Percentiles rank a stretch among this genome's conserved stretches.
Conservation (phyloP, 2,888 invertebrate genomes). For the Agrotis puta region DNA sequence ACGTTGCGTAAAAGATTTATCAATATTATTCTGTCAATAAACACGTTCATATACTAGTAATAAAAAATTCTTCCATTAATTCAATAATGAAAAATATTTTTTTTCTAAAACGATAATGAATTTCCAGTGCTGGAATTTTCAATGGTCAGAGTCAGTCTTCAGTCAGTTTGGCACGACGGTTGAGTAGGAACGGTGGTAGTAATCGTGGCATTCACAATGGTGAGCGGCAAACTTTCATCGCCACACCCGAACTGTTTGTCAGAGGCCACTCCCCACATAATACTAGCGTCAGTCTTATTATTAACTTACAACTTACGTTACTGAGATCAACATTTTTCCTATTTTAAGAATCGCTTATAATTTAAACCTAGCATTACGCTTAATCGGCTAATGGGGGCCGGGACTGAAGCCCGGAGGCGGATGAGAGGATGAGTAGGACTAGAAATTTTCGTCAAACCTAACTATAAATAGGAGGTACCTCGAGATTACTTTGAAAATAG, state of each 20-base stretch:
- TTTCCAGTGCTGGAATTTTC: constrained; percentile 49
- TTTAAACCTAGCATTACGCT: constrained; percentile 70
- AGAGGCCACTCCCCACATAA: constrained; percentile 67
- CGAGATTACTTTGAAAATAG: constrained; percentile 34
- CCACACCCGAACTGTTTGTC: constrained; percentile 63
- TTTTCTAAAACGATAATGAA: constrained; percentile 63
- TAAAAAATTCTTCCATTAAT: constrained; percentile 75
- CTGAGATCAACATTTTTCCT: constrained; percentile 71
- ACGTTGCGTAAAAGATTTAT: constrained; percentile 81
- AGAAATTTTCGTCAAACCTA: constrained; percentile 53
- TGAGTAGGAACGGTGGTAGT: constrained; percentile 24
- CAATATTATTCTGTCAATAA: constrained; percentile 83
- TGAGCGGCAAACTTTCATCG: constrained; percentile 55
- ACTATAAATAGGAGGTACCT: constrained; percentile 39
- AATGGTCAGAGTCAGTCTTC: constrained; percentile 59
- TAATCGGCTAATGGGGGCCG: constrained; percentile 67
- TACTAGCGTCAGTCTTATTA: constrained; percentile 80
- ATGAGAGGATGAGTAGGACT: constrained; percentile 43
- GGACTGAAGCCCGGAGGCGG: constrained; percentile 46
- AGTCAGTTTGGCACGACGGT: constrained; percentile 38
- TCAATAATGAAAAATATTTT: constrained; percentile 75
- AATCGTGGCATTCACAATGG: constrained; percentile 41
- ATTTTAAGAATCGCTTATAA: constrained; percentile 66
- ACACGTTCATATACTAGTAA: constrained; percentile 77
- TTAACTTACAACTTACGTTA: constrained; percentile 70